These are phyloP conservation scores for Caenorhabditis macrosperma DNA, from an alignment of 2,888 invertebrate species.

Conservation along the genomic window DNA sequence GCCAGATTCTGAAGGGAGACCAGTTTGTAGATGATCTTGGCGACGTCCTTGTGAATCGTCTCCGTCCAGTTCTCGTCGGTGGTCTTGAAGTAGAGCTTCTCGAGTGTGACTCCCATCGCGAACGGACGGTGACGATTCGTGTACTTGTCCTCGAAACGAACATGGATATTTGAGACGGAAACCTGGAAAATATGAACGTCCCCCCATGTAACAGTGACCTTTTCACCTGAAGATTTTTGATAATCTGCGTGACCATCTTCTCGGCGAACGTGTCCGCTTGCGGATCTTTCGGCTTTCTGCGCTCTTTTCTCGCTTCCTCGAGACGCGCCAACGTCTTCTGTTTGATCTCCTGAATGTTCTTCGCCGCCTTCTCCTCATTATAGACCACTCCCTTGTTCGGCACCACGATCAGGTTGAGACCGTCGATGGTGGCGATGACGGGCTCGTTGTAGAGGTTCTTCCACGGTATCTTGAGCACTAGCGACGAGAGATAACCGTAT, in stretches of 20 bases:
- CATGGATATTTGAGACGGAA: conserved; percentile 83
- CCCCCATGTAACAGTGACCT: too few species aligned
- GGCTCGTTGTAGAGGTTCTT: conserved; percentile 95
- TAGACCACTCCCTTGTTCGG: conserved; percentile 80
- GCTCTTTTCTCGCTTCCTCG: conserved; percentile 77
- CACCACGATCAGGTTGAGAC: conserved; percentile 87
- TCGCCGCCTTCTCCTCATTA: conserved; percentile 77
- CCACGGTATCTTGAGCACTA: conserved; percentile 89
- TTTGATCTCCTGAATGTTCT: conserved; percentile 76
- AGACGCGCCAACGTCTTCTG: conserved; percentile 76
- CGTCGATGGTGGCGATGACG: conserved; percentile 92
- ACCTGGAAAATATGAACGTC: too few species aligned
- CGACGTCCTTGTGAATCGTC: conserved; percentile 86
- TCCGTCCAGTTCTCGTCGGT: conserved; percentile 91
- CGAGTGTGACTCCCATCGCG: conserved; percentile 89
- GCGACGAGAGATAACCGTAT: conserved; percentile 74
- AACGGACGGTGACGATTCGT: conserved; percentile 83
- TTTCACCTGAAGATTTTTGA: conserved; percentile 83
- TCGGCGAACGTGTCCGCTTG: conserved; percentile 83
- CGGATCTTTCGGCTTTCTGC: conserved; percentile 75
- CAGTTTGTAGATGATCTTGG: conserved; percentile 91
- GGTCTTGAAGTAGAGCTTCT: conserved; percentile 90
- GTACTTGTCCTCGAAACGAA: conserved; percentile 83
- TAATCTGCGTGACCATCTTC: conserved; percentile 83
- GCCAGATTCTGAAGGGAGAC: conserved; percentile 89